Base-by-base conservation (phyloP, 2,888 invertebrate genomes). In the Erebia ligea region DNA sequence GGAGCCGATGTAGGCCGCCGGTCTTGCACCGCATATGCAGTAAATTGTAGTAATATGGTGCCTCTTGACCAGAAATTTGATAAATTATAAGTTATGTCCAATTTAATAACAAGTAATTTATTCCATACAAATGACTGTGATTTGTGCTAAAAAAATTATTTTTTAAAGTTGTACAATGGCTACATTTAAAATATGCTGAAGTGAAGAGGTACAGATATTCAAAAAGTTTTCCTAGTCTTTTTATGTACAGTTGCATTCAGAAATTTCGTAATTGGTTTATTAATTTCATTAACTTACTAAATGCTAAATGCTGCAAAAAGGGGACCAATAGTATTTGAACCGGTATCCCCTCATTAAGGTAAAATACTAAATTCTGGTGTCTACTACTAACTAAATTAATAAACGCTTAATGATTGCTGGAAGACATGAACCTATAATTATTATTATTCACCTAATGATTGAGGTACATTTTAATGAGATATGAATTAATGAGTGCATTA, bases 1-100 rank as follows among this genome's bases (percentile, higher is more conserved):
- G 89, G 89, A 85, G 88, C 86, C 83, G 85, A 90, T 87, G 79
- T 89, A 84, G 91, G 89, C 84, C 86, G 84, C 82, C 85, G 87
- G 85, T 85, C 81, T 83, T 86, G 86, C 85, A 86, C 82, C 80
- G 76, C 76, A 73, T 79, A 79, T 87, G 87, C 85, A 85, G 76
- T 86, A 80, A 82, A 78, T 81, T 76, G 86, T 85, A 85, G 76
- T 86, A 80, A 82, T 77, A 80, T 75, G 76, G 70, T 73, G 62
- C 15, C 52, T 65, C 34, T 50, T 64, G 56, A 45, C 15, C 57
- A 52, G 62, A 4, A 8, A 56, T 61, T 71, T 66, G 25, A 72
- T 34, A 17, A 19, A 10, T 57, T 19, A n/a, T 13, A 56, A 45
- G 61, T 17, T 34, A 40, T 54, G 48, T 10, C 48, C 25, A 42